Evolutionary conservation across 2,888 invertebrate species (phyloP).

Genomic region (Clepsis dumicolana): DNA sequence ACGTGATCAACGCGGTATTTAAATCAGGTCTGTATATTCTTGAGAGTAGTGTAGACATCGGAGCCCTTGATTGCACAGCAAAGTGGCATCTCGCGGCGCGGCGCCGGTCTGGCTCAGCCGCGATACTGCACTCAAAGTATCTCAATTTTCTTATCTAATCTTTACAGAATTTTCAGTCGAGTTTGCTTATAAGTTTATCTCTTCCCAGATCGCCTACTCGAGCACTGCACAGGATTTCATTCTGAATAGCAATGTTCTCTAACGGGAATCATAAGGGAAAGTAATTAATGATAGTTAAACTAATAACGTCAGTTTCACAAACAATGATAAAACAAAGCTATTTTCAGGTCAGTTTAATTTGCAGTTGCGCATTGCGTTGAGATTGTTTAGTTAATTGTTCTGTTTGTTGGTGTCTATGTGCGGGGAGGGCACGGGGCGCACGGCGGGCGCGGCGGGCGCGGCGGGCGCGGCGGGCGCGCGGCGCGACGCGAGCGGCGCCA

Average conservation of each 20-base stretch:
- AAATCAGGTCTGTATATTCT: too few species aligned
- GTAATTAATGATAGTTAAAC: neutral
- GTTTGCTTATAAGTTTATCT: conserved; percentile 34
- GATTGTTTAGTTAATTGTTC: neutral
- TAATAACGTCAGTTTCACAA: conserved; percentile 3
- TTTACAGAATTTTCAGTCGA: conserved; percentile 39
- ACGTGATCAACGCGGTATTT: too few species aligned
- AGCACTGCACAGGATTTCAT: conserved; percentile 34
- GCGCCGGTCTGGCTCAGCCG: neutral
- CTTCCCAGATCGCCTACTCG: conserved; percentile 16
- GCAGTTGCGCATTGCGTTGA: neutral
- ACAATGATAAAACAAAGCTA: neutral
- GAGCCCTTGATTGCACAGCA: too few species aligned
- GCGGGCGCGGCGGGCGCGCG: conserved; percentile 54
- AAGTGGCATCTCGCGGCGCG: neutral
- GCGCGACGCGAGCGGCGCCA: conserved; percentile 53
- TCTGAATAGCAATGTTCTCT: conserved; percentile 9
- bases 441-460: conserved; percentile 52
- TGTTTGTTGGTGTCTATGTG: neutral
- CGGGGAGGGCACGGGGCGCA: conserved; percentile 51
- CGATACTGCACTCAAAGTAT: neutral
- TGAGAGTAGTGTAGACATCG: too few species aligned
- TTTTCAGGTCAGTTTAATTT: conserved; percentile 1
- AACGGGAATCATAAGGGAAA: neutral
- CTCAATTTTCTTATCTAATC: conserved; percentile 17